Conservation (phyloP, 2,797 vertebrate species). For the Spinus pinus region DNA sequence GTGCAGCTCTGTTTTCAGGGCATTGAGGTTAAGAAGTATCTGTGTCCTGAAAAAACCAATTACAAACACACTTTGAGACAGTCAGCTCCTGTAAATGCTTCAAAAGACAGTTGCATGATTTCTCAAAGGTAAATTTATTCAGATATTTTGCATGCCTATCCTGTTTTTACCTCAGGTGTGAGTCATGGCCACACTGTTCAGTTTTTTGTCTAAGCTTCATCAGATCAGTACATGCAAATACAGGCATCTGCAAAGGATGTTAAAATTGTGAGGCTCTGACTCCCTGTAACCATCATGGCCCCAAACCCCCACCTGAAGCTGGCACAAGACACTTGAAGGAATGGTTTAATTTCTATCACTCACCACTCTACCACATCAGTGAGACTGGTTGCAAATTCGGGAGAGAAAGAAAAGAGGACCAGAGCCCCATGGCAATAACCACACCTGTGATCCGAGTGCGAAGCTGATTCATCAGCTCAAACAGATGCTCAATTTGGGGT, state of each 20-base stretch:
- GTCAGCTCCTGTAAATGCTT: neutral
- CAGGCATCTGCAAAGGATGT: neutral
- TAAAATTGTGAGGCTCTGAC: neutral
- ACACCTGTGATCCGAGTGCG: neutral
- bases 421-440: fast-evolving
- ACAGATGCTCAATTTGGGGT: neutral
- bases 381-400: neutral
- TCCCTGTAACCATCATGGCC: neutral
- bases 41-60: neutral
- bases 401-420: neutral
- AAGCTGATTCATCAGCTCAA: neutral
- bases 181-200: neutral
- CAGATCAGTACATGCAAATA: neutral
- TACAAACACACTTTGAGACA: neutral
- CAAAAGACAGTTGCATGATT: neutral
- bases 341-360: neutral
- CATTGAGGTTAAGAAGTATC: neutral
- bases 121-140: neutral
- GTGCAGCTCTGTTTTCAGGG: conserved; percentile 7
- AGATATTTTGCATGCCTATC: neutral
- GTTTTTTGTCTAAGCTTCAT: neutral
- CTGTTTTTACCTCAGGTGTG: neutral
- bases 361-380: neutral
- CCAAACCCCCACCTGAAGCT: neutral
- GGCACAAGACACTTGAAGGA: neutral